Conservation (phyloP, 2,797 vertebrate genomes). For the Oreonectes daqikongensis region DNA sequence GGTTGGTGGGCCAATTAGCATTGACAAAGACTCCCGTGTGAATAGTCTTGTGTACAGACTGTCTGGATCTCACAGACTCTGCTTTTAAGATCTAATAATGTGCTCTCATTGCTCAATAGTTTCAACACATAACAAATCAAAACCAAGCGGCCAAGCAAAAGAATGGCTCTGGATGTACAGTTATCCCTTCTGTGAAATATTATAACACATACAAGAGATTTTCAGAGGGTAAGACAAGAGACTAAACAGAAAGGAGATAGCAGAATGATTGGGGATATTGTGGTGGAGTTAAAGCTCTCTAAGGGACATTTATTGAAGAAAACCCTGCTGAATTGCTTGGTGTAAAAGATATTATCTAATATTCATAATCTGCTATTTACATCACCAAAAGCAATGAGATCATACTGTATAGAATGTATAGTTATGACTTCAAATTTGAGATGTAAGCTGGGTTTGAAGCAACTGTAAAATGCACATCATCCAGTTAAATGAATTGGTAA, state of each 20-base stretch:
- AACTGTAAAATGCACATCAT: no score
- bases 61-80: slow-evolving; percentile 60
- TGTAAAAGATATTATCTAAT: background rate
- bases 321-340: background rate
- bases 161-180: background rate
- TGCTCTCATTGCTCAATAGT: slow-evolving; percentile 52
- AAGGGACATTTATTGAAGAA: slow-evolving; percentile 2
- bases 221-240: background rate
- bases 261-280: background rate
- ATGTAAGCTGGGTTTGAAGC: no score
- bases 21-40: slow-evolving; percentile 73
- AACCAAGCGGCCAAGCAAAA: background rate
- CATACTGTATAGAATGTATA: no score
- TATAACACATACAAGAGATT: background rate
- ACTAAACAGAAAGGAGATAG: background rate
- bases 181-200: background rate
- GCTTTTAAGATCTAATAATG: slow-evolving; percentile 64
- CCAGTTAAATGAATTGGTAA: no score
- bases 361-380: background rate
- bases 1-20: slow-evolving; percentile 74
- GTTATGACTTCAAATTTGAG: no score
- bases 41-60: slow-evolving; percentile 58
- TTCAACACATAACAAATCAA: slow-evolving; percentile 19
- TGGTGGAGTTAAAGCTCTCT: background rate
- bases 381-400: background rate